These are phyloP conservation scores for Clytia hemisphaerica DNA, from an alignment of 30 jellyfish, hydroid and myxozoan species.

Conservation along the genomic window DNA sequence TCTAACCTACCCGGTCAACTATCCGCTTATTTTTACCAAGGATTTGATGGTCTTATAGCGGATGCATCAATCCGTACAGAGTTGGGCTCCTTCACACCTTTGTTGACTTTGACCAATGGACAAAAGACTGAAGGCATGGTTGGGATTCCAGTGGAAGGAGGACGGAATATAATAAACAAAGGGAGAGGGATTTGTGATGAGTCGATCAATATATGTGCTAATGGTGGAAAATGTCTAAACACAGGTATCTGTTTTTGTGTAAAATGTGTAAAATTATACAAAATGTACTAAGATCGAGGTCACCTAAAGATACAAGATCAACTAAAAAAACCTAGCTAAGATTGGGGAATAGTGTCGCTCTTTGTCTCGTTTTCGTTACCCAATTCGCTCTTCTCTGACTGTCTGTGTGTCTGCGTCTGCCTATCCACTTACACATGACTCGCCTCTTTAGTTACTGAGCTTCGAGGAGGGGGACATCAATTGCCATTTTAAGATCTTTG, in stretches of 20 bases:
- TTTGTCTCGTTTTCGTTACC: too few relatives aligned
- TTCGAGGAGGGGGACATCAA: too few relatives aligned
- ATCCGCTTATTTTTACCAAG: conserved; percentile 49
- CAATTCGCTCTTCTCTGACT: too few relatives aligned
- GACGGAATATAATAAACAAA: conserved; percentile 26
- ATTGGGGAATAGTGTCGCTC: too few relatives aligned
- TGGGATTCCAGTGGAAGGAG: conserved; percentile 65
- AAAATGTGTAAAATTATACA: too few relatives aligned
- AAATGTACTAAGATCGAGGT: too few relatives aligned
- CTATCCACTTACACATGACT: too few relatives aligned
- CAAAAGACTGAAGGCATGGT: conserved; percentile 20
- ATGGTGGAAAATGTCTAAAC: conserved; percentile 62
- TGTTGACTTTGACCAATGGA: conserved; percentile 34
- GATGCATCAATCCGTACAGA: conserved; percentile 59
- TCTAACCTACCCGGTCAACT: conserved; percentile 48
- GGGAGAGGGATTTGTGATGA: conserved; percentile 51
- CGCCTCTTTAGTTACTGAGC: too few relatives aligned
- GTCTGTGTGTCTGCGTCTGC: too few relatives aligned
- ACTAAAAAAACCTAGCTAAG: too few relatives aligned
- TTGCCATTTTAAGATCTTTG: too few relatives aligned
- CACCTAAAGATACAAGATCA: too few relatives aligned
- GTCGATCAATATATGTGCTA: conserved; percentile 60
- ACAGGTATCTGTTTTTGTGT: conserved; percentile 58
- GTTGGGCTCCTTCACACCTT: conserved; percentile 19
- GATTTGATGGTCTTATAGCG: conserved; percentile 53